Conservation (phyloP, 2,888 invertebrate genomes). For the Catocala nupta region DNA sequence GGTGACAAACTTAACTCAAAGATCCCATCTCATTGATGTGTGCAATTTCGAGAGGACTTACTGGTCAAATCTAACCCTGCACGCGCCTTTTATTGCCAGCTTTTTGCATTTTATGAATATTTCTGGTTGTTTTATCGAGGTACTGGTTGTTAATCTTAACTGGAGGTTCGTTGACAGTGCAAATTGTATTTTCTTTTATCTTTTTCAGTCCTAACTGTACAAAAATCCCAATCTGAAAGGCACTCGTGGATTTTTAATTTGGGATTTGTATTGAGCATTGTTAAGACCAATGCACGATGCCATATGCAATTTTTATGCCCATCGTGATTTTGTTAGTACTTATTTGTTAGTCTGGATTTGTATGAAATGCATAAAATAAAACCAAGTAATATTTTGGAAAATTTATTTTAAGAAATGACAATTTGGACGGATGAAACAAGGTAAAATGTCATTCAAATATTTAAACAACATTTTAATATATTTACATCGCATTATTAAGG, state of each 20-base stretch:
- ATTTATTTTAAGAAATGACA: conserved; percentile 81
- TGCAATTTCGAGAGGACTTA: conserved; percentile 57
- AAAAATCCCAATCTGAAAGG: not conserved
- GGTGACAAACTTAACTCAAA: conserved; percentile 69
- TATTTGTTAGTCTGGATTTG: not conserved
- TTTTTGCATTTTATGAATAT: conserved; percentile 36
- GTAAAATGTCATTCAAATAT: conserved; percentile 51
- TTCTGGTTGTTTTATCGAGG: conserved; percentile 8
- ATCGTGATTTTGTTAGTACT: not conserved
- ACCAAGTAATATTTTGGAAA: conserved; percentile 60
- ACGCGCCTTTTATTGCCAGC: conserved; percentile 16
- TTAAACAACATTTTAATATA: conserved; percentile 66
- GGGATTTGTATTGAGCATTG: too few species aligned
- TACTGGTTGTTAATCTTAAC: conserved; percentile 27
- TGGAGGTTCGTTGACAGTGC: conserved; percentile 26
- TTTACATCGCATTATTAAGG: conserved; percentile 71
- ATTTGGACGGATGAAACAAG: conserved; percentile 74
- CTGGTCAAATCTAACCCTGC: conserved; percentile 57
- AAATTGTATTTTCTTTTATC: conserved; percentile 14
- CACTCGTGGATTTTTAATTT: too few species aligned
- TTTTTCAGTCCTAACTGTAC: not conserved
- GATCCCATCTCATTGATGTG: conserved; percentile 81
- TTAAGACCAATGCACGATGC: too few species aligned
- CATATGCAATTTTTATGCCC: too few species aligned
- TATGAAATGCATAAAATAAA: conserved; percentile 38